phyloP scores from a whole-genome alignment of 2,888 invertebrate genomes.

The Pollenia griseotomentosa region DNA sequence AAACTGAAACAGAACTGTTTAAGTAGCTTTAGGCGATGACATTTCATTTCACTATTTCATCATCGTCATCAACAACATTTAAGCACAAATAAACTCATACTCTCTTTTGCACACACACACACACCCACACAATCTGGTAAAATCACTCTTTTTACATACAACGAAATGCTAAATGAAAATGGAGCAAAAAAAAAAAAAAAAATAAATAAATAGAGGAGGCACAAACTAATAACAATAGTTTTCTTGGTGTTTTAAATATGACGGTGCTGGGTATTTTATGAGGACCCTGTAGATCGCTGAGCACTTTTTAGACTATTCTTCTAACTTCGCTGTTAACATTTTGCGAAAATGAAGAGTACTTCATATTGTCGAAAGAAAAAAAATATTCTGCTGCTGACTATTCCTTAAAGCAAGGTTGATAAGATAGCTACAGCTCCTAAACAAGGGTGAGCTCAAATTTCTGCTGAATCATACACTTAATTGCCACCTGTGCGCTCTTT shows the following conservation, averaged over 20 bases:
- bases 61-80: slow-evolving; percentile 57
- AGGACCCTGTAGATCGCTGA: too few species aligned
- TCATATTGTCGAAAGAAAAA: too few species aligned
- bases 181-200: neutral
- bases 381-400: too few species aligned
- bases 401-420: too few species aligned
- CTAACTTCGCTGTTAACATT: too few species aligned
- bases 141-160: neutral
- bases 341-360: too few species aligned
- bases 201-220: slow-evolving; percentile 7
- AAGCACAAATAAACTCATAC: slow-evolving; percentile 31
- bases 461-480: too few species aligned
- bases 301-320: too few species aligned
- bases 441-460: too few species aligned
- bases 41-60: slow-evolving; percentile 73
- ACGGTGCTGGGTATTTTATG: too few species aligned
- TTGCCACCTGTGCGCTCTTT: too few species aligned
- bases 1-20: slow-evolving; percentile 37
- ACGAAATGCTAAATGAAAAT: slow-evolving; percentile 38
- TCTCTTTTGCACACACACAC: neutral
- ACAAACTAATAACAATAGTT: slow-evolving; percentile 13
- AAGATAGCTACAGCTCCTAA: too few species aligned
- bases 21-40: slow-evolving; percentile 73
- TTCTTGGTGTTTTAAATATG: neutral
- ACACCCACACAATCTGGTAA: slow-evolving; percentile 11